Percentiles rank a stretch among this genome's conserved stretches.
Conservation (phyloP, 2,797 vertebrate genomes). For the Champsocephalus gunnari region DNA sequence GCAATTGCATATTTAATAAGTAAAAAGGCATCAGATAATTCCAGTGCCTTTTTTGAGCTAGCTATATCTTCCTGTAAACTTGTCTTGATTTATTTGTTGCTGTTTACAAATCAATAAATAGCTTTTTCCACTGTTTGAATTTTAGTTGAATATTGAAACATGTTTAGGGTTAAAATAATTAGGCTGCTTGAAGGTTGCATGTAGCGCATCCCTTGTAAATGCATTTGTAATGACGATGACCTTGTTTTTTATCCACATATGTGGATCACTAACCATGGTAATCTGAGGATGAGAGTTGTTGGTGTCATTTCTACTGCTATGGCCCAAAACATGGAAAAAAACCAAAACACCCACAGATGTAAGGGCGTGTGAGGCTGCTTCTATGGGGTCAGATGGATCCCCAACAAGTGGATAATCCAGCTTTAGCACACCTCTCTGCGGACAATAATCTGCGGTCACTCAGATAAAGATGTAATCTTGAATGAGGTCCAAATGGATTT, state of each 20-base stretch:
- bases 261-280: conserved; percentile 71
- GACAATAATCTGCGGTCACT: conserved; percentile 83
- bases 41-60: conserved; percentile 13
- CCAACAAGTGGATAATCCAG: conserved; percentile 84
- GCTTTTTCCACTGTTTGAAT: background rate
- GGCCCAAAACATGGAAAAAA: conserved; percentile 48
- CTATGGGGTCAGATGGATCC: conserved; percentile 77
- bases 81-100: background rate
- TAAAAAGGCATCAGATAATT: background rate
- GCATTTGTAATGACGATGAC: conserved; percentile 48
- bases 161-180: conserved; percentile 22
- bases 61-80: background rate
- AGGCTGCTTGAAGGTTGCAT: conserved; percentile 22
- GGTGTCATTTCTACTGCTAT: conserved; percentile 71
- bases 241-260: conserved; percentile 59
- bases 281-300: conserved; percentile 81
- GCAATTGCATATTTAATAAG: background rate
- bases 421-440: conserved; percentile 85
- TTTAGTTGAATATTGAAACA: conserved; percentile 22
- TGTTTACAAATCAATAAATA: conserved; percentile 19
- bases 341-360: conserved; percentile 79
- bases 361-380: conserved; percentile 66
- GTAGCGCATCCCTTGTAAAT: conserved; percentile 43
- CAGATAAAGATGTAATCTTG: conserved; percentile 82
- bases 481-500: conserved; percentile 82